These are phyloP conservation scores for Volucella zonaria DNA, from an alignment of 2,888 invertebrate genomes.

Conservation along the genomic window DNA sequence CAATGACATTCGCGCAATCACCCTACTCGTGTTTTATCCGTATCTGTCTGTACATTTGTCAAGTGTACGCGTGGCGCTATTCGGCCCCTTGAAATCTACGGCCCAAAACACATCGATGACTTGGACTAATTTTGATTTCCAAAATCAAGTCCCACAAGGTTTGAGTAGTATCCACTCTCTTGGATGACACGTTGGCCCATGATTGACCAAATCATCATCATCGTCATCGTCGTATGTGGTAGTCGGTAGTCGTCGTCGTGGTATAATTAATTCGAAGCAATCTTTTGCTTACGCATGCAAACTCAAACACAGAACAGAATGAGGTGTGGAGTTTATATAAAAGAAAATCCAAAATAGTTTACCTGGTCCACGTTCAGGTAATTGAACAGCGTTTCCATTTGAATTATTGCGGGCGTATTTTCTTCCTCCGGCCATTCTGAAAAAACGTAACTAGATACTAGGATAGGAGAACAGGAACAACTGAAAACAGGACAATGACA, in stretches of 20 bases:
- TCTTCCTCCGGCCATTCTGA: constrained; percentile 81
- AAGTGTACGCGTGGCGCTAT: constrained; percentile 64
- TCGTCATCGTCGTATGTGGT: constrained; percentile 11
- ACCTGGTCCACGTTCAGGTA: constrained; percentile 83
- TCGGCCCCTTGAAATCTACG: background rate
- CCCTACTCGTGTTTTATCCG: constrained; percentile 12
- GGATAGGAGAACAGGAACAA: constrained; percentile 49
- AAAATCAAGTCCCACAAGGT: constrained; percentile 32
- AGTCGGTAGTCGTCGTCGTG: constrained; percentile 8
- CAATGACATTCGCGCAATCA: constrained; percentile 25
- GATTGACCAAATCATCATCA: background rate
- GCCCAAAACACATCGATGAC: constrained; percentile 11
- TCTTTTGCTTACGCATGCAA: constrained; percentile 70
- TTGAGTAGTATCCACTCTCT: background rate
- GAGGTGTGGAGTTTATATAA: constrained; percentile 3
- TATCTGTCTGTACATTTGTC: constrained; percentile 12
- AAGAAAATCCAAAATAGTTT: constrained; percentile 71
- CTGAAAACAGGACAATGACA: constrained; percentile 55
- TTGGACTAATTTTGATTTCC: constrained; percentile 40
- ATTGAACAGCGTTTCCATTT: constrained; percentile 79
- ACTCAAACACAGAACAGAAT: constrained; percentile 8
- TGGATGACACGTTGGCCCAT: constrained; percentile 66
- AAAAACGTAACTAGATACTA: constrained; percentile 60
- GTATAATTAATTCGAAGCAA: constrained; percentile 38
- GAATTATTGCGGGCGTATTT: constrained; percentile 80